Evolutionary conservation across 2,888 invertebrate species (phyloP), one percentile per base, ranked within the genome.

Genomic region (Asteroscopus sphinx): DNA sequence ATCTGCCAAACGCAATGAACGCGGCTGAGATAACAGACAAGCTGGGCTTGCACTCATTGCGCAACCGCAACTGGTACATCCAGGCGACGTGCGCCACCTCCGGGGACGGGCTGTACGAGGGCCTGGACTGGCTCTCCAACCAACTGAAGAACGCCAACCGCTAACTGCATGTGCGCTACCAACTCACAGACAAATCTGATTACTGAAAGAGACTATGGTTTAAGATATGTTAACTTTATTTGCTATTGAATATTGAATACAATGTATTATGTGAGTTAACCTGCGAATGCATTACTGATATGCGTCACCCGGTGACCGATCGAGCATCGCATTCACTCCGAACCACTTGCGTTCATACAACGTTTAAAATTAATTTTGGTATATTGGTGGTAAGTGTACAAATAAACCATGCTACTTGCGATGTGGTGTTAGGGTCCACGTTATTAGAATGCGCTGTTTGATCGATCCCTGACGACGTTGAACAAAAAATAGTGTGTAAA

Each of bases 1-100:
- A 99, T 96, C 96, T 99, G 95, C 99, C 99, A 86, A 99, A 99
- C 95, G 99, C 99, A 82, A 99, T 99, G 99, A 99, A 99, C 94
- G 99, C 99, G 75, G 99, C 99, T 69, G 99, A 99, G 96, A 99
- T 99, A 82, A 99, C 99, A 83, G 99, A 99, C 95, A 99, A 99
- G 96, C 96, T 99, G 91, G 99, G 99, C 73, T 96, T 99, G 92
- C 99, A 99, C 94, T 98, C 98, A 88, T 95, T 99, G 94, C 97
- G 99, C 94, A 99, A 99, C 95, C 98, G 99, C 93, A 98, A 98
- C 95, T 98, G 98, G 98, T 98, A 98, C 95, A 98, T 98, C 90
- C 98, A 98, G 95, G 98, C 98, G 87, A 98, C 98, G 87, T 99
- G 99, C 95, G 99, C 99, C 95, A 99, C 99, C 79, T 98, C 98